A percentile compares a stretch with the other conserved stretches of the same genome.
Evolutionary conservation across 92 coral and sea anemone species (phyloP).

Genomic region (Umimayanthus kanabou): DNA sequence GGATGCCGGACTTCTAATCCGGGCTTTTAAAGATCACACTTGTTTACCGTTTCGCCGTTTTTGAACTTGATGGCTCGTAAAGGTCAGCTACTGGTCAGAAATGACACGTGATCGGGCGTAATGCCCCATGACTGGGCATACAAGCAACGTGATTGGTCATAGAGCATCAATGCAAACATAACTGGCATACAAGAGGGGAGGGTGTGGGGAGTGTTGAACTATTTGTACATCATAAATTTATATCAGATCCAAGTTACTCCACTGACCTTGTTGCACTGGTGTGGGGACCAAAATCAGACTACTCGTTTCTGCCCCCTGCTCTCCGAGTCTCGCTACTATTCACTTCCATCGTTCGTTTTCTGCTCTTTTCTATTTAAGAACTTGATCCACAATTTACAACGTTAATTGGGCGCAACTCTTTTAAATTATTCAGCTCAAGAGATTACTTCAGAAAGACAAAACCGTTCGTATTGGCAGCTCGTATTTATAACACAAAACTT

Average conservation of each 20-base stretch:
- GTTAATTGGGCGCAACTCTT: background rate
- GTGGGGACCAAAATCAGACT: no score
- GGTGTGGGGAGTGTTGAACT: no score
- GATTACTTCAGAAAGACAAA: conserved; percentile 7
- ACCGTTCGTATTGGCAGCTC: background rate
- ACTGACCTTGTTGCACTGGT: no score
- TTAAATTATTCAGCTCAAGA: background rate
- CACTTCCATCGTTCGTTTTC: background rate
- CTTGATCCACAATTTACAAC: background rate
- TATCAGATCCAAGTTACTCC: no score
- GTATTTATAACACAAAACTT: no score
- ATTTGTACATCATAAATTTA: no score
- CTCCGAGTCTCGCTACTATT: background rate
- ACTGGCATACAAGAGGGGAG: no score
- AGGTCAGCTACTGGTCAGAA: background rate
- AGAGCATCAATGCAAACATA: no score
- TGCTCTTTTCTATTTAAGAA: background rate
- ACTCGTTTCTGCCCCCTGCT: no score
- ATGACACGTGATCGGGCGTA: background rate
- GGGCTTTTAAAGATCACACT: background rate
- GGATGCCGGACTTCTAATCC: no score
- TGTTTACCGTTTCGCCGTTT: background rate
- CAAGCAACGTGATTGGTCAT: no score
- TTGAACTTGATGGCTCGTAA: background rate
- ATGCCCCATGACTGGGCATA: no score